Percentiles rank a stretch among this genome's conserved stretches.
These are phyloP conservation scores for Phalacrocorax aristotelis DNA, from an alignment of 2,113 vertebrate genomes.

Conservation along the genomic window DNA sequence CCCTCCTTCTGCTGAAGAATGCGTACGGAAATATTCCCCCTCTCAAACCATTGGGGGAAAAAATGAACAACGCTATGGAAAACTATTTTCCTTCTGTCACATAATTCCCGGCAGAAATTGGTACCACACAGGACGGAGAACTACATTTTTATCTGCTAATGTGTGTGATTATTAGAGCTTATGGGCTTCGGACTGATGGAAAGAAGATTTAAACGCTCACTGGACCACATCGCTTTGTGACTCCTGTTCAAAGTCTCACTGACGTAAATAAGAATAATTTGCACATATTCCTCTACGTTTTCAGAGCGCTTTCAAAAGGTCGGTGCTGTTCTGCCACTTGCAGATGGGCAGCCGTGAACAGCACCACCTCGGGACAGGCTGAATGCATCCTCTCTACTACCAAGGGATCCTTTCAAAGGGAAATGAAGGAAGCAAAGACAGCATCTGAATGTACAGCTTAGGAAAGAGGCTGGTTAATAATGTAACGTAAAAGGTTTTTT, in stretches of 20 bases:
- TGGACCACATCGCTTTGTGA: not conserved
- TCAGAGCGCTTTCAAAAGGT: not conserved
- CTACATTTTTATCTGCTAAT: not conserved
- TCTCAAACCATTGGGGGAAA: not conserved
- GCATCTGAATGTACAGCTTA: not conserved
- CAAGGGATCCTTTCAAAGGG: not conserved
- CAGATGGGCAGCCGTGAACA: not conserved
- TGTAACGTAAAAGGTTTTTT: not conserved
- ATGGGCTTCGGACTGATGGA: not conserved
- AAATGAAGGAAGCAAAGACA: not conserved
- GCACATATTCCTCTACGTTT: not conserved
- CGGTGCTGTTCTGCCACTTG: not conserved
- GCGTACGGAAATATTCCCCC: not conserved
- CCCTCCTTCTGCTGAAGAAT: not conserved
- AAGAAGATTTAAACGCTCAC: not conserved
- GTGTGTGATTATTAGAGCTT: not conserved
- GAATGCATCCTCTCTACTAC: not conserved
- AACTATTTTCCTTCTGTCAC: not conserved
- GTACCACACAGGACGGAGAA: not conserved
- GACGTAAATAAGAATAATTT: constrained; percentile 8
- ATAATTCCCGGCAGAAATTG: not conserved
- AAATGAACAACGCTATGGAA: not conserved
- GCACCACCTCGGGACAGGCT: not conserved
- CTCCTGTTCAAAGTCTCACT: not conserved
- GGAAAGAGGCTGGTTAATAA: not conserved